Evolutionary conservation across 1,140 invertebrate species (phyloP), one percentile per base, ranked within the genome.

Genomic region (Drosophila arizonae): DNA sequence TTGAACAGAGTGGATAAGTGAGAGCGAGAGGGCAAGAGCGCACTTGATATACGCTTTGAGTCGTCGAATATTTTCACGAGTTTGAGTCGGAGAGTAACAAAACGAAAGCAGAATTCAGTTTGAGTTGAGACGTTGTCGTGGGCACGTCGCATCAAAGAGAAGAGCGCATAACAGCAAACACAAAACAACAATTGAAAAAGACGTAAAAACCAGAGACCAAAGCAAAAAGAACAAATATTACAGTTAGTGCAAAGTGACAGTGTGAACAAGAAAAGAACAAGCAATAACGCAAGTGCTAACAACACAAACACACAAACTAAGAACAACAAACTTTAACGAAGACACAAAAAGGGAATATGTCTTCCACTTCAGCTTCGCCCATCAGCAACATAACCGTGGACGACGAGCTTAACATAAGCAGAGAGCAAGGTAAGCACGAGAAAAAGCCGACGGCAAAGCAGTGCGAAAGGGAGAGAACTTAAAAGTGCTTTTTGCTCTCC

Each of bases 361-460:
- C 90, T 78, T 88, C 90, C 50, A 90, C 88, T 75, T 91, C 90
- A 46, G 90, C 90, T 43, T 91, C 90, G 76, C 90, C 90, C 64
- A 77, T 91, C 63, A 91, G 90, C 86, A 90, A 91, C 72, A 90
- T 91, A 70, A 91, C 90, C 64, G 90, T 91, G 62, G 90, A 91
- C 60, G 90, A 91, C 84, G 90, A 91, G 67, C 84, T 91, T 43
- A 90, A 90, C 64, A 67, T 90, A 63, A 87, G 82, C 72, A 80
- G 84, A 88, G 90, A 90, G 72, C 84, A 91, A 90, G 88, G 90
- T 91, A 89, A 69, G 74, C 74, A 77, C 4, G 33, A 61, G 10
- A 4, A 54, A 50, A 39, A 60, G 46, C 81, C 90, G 90, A 81
- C 81, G 84, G 87, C 74, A 58, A 79, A 79, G 36, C 17, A 79